Evolutionary conservation across 2,888 invertebrate genomes (phyloP), one percentile per base, ranked within the genome.

Genomic region (Ptilodon capucinus): DNA sequence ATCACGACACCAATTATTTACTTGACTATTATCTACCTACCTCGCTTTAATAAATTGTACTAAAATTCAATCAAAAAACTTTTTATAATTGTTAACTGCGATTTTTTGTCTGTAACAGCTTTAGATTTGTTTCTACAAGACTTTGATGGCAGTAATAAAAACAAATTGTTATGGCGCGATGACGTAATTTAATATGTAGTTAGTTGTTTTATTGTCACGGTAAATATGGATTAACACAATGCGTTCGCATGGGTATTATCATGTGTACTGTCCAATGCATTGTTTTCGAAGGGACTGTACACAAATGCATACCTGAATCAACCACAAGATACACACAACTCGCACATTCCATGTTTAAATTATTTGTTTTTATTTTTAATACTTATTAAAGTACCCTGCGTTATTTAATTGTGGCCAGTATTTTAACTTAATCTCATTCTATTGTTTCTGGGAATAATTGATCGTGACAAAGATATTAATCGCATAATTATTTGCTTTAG

Each of bases 231-330:
- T 57, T 53, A 50, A 46, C 48, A 60, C 60, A 66, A 66, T 69
- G 66, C 63, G 57, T 68, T 64, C 56, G 58, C 63, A 62, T 66
- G 65, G 61, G 51, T 73, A 73, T 74, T 5, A 18, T 74, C 36
- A n/a, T 17, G 9, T 14, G 14, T 64, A 57, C 46, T 68, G 71
- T 61, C 71, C 71, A 68, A 50, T 59, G 70, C 50, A 74, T 75
- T 76, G 77, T 79, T 51, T 57, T 56, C 48, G 44, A 44, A 42
- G 42, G 48, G 48, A 51, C 38, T 55, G 62, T 42, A 55, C 46
- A 34, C 32, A 43, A 56, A 50, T 51, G 23, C 51, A 41, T 52
- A 30, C 38, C 43, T 42, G n/a, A n/a, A n/a, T n/a, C 43, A 40
- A 47, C 34, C 23, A 39, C 40, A 23, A 36, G 43, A 25, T 40